phyloP scores from a whole-genome alignment of 2,888 invertebrate genomes.

The Drosophila prostipennis region DNA sequence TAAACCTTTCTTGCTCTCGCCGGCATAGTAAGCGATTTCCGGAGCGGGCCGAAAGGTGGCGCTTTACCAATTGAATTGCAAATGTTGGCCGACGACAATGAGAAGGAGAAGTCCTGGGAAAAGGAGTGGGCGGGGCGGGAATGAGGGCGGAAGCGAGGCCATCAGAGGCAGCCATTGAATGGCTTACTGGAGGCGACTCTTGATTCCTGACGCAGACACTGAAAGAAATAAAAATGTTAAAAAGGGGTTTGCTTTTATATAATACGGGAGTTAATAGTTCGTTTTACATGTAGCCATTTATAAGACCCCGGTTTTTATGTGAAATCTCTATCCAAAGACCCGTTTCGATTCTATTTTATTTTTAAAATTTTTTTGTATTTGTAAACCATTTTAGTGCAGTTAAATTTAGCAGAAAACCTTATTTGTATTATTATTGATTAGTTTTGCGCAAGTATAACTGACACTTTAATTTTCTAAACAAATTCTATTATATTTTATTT shows the following conservation, averaged over 20 bases:
- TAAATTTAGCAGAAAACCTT: too few relatives aligned
- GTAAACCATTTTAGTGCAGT: too few relatives aligned
- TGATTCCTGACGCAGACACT: conserved; percentile 37
- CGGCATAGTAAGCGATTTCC: conserved; percentile 80
- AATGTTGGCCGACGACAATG: conserved; percentile 66
- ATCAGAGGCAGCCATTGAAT: conserved; percentile 73
- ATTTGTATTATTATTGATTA: too few relatives aligned
- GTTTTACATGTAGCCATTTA: too few relatives aligned
- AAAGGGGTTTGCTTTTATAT: too few relatives aligned
- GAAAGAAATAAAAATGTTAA: too few relatives aligned
- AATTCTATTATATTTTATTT: background rate
- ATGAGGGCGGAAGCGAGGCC: conserved; percentile 71
- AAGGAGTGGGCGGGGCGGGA: conserved; percentile 35
- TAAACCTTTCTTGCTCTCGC: conserved; percentile 60
- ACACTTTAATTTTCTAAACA: background rate
- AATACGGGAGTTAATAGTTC: too few relatives aligned
- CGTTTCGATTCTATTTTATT: too few relatives aligned
- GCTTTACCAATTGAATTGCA: conserved; percentile 79
- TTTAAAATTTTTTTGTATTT: too few relatives aligned
- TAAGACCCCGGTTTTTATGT: too few relatives aligned
- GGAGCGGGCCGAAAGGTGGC: conserved; percentile 73
- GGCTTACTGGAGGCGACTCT: conserved; percentile 44
- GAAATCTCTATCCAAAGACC: too few relatives aligned
- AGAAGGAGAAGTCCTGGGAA: conserved; percentile 15
- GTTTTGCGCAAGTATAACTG: too few relatives aligned